Evolutionary conservation across 2,797 vertebrate species (phyloP), one percentile per base, ranked within the genome.

Genomic region (Epinephelus malabaricus): DNA sequence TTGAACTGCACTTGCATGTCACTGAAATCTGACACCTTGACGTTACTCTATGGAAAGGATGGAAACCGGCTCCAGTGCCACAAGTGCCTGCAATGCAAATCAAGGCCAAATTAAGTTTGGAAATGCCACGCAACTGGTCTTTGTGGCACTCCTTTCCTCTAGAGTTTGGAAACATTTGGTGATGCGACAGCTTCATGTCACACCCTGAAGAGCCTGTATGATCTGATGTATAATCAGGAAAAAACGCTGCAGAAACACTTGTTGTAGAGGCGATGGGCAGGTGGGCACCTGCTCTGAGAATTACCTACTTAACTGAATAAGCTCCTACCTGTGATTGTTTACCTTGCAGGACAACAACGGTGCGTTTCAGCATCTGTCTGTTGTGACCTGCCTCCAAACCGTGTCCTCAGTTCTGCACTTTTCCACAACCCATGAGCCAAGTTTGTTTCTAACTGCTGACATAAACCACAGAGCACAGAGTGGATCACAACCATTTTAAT

Each of bases 381-480:
- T 38, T 73, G 67, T 49, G 62, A 58, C n/a, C 25, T 7, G 49
- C 47, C 38, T 30, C 47, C 11, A 1, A 12, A 49, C 65, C 11
- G n/a, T 2, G 27, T 55, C 40, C 11, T 50, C 50, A 40, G 9
- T 55, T 63, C 56, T 49, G 51, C 18, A 38, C 38, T 76, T 43
- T 59, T 90, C 87, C 81, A 88, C 84, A 97, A 95, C 95, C 95
- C 95, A 94, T 92, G 95, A 95, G 95, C 95, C 95, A 91, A 93
- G 87, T 79, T 69, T 71, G 62, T 58, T 84, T 82, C 89, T 88
- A 43, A 88, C 72, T 86, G 92, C 86, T 81, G 83, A 88, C 86
- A 92, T 69, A 84, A 89, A 94, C 89, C 87, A 91, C 81, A 79
- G 89, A 92, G 91, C 91, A 93, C 90, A 88, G 75, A 90, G 82